Evolutionary conservation across 1,140 invertebrate species (phyloP), one percentile per base, ranked within the genome.

Genomic region (Drosophila guanche): DNA sequence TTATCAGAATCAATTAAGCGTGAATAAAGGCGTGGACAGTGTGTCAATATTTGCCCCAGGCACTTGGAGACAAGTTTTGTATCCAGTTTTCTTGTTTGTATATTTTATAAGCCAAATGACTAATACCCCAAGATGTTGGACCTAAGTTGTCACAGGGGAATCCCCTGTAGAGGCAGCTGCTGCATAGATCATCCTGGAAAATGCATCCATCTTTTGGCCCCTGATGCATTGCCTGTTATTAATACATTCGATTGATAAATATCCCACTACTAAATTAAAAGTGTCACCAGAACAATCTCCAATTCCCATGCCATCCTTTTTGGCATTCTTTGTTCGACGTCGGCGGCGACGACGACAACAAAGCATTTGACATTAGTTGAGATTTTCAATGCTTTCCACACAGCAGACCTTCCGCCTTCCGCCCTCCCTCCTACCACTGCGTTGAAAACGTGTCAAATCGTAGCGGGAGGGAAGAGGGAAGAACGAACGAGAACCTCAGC

Each of bases 351-450:
- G 71, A 56, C 73, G 68, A 76, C 81, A 65, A 88, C 77, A 85
- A 85, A 85, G 81, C 65, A 65, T 78, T 88, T 70, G 78, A 75
- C 81, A 86, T 86, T 88, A 88, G 81, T 71, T 58, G 69, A 86
- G 77, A 88, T 86, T 85, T 81, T 67, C 78, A 86, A 88, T 78
- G 83, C 56, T 72, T 52, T 66, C 27, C 37, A 33, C 25, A 27
- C 29, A 10, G 7, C 8, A 33, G 29, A 8, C 29, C 29, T 4
- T 12, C 33, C 33, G 5, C 25, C 33, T 10, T 3, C 10, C 33
- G 3, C 20, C 33, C 7, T 25, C 3, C 22, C 12, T 12, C 40
- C 40, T 52, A 20, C 20, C 46, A 40, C 51, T 14, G 53, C 66
- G 69, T 27, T 60, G 65, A 23, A 61, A 81, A 78, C 58, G 77